These are phyloP conservation scores for Chaetorhynchus papuensis DNA, from an alignment of 2,113 vertebrate genomes.

Conservation along the genomic window DNA sequence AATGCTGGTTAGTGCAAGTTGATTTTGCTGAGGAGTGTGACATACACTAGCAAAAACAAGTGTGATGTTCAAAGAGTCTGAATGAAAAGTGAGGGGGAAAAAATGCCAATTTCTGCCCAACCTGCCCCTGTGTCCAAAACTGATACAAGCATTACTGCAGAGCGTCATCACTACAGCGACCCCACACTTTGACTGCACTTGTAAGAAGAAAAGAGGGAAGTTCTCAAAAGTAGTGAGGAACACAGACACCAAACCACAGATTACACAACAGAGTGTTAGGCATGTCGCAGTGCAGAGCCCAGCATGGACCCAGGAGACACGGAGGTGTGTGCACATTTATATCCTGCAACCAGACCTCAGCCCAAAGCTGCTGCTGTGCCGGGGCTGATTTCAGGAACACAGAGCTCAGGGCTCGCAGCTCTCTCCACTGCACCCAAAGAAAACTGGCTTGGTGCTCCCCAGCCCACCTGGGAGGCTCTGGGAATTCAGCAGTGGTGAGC, in stretches of 20 bases:
- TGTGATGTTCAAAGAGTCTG: constrained; percentile 54
- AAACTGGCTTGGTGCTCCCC: neutral
- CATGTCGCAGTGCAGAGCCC: constrained; percentile 16
- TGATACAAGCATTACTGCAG: neutral
- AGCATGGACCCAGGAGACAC: constrained; percentile 18
- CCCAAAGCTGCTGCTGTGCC: neutral
- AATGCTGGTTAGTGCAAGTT: constrained; percentile 72
- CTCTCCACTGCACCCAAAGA: neutral
- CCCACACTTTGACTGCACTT: constrained; percentile 64
- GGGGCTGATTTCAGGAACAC: neutral
- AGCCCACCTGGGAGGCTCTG: neutral
- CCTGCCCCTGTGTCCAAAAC: constrained; percentile 16
- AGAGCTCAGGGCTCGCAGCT: neutral
- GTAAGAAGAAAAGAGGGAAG: constrained; percentile 61
- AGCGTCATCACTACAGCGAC: neutral
- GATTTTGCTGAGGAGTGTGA: constrained; percentile 39
- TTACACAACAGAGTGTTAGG: constrained; percentile 62
- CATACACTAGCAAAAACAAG: constrained; percentile 50
- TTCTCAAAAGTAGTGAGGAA: constrained; percentile 64
- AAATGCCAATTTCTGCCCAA: constrained; percentile 33
- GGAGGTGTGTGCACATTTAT: neutral
- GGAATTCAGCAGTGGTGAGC: neutral
- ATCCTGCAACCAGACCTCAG: neutral
- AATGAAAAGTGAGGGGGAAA: neutral
- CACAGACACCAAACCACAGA: constrained; percentile 64